phyloP scores from a whole-genome alignment of 2,797 vertebrate species.

The Apodemus agrarius region DNA sequence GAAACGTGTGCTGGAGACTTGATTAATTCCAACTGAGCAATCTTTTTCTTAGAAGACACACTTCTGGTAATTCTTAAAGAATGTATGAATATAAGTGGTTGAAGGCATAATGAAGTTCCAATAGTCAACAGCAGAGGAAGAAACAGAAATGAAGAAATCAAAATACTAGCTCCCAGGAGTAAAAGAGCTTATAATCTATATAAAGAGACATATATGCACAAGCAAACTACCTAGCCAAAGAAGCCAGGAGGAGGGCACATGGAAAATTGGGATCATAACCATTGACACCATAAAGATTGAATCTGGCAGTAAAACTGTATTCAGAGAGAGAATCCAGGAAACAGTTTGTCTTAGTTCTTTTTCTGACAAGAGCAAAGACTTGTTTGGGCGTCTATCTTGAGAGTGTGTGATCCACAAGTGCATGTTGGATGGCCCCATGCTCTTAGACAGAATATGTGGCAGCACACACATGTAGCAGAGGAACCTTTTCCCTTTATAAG shows the following conservation, averaged over 20 bases:
- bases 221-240: neutral
- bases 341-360: neutral
- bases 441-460: neutral
- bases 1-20: neutral
- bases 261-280: neutral
- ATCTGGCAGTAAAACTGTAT: neutral
- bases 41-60: slow-evolving; percentile 30
- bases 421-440: neutral
- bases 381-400: neutral
- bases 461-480: no score
- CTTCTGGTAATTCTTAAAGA: slow-evolving; percentile 17
- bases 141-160: neutral
- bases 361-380: neutral
- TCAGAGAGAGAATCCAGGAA: neutral
- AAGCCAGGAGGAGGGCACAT: neutral
- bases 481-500: neutral
- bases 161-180: neutral
- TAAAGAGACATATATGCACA: neutral
- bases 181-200: neutral
- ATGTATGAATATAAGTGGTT: neutral
- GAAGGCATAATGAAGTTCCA: neutral
- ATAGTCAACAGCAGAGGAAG: neutral
- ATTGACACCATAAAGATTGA: neutral
- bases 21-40: slow-evolving; percentile 43
- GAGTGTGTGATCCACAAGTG: no score